Conservation (phyloP, 2,888 invertebrate species). For the Amaurobius ferox region DNA sequence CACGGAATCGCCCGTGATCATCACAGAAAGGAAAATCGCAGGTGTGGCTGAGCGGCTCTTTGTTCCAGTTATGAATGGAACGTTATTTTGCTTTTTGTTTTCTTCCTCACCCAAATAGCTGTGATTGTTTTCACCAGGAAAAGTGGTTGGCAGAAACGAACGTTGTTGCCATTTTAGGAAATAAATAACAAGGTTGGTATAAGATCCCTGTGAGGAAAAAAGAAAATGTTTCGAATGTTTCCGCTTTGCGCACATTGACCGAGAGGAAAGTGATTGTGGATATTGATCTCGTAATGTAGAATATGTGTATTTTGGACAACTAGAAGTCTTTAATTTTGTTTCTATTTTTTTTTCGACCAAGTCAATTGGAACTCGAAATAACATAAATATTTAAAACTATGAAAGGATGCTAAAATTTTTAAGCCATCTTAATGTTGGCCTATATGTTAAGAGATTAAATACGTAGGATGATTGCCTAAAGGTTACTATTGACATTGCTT, state of each 20-base stretch:
- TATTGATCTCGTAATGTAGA: too few species aligned
- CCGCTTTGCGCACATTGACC: not conserved
- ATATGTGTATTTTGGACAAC: too few species aligned
- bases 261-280: not conserved
- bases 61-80: constrained; percentile 11
- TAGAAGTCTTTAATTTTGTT: too few species aligned
- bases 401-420: too few species aligned
- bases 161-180: not conserved
- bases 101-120: not conserved
- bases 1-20: not conserved
- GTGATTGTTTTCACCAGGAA: not conserved
- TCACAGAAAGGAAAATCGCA: constrained; percentile 24
- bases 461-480: too few species aligned
- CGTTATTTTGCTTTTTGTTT: not conserved
- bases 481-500: too few species aligned
- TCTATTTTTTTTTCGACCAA: too few species aligned
- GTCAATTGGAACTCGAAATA: too few species aligned
- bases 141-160: not conserved
- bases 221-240: not conserved
- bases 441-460: too few species aligned
- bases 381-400: too few species aligned
- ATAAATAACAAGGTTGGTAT: not conserved
- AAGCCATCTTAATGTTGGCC: too few species aligned
- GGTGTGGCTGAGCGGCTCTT: constrained; percentile 14
- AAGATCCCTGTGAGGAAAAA: not conserved